Evolutionary conservation across 1,140 invertebrate genomes (phyloP), one percentile per base, ranked within the genome.

Genomic region (Octopus sinensis): DNA sequence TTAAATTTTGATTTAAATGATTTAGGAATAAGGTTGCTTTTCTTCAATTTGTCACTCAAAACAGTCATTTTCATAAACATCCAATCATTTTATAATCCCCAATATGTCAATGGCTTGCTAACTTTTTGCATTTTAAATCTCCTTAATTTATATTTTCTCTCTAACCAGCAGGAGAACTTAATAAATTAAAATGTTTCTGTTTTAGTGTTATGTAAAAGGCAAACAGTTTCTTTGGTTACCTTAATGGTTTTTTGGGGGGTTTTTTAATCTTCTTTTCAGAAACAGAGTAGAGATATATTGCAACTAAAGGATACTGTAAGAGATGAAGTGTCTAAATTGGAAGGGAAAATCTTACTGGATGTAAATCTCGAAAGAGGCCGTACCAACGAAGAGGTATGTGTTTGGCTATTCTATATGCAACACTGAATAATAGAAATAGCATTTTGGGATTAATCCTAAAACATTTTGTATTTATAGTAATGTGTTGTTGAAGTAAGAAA

Each of bases 311-410:
- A 84, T 12, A 78, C 84, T 52, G 53, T 90, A 52, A 83, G 84
- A 76, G 89, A 91, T 84, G 88, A 90, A 79, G 83, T 91, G 7
- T 80, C 83, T 62, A 90, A 91, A 83, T 56, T 91, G 30, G 87
- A 88, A 80, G 86, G 89, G 68, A 83, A 89, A 30, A 84, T 91
- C 17, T 88, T 83, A 12, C 85, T 91, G 23, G 90, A 91, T 82
- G 87, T 91, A 12, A 91, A 91, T 82, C 82, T 91, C 13, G 90
- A 91, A 81, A 88, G 86, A 75, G 87, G 89, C 54, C 81, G 90
- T 78, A 84, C 90, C 17, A 87, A 86, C 53, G 90, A 91, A 84
- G 88, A 87, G 30, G 90, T 91, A 83, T 87, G 89, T 86, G 73
- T 73, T 80, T 78, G 4, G 53, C 76, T 17, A 51, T 78, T 6